phyloP scores from a whole-genome alignment of 2,888 invertebrate species.

The Bedellia somnulentella region DNA sequence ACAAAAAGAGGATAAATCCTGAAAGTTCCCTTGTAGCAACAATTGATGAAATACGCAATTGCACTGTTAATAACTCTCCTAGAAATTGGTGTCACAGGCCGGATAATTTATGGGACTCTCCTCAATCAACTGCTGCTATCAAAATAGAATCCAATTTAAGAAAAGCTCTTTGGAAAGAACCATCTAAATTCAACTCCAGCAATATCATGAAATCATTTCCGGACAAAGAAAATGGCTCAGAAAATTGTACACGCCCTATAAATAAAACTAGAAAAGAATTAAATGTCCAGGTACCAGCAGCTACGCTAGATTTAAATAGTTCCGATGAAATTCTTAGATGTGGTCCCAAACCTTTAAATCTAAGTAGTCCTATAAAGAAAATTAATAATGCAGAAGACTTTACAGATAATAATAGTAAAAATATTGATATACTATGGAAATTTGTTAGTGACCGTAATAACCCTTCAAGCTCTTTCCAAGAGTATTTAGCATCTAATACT shows the following conservation, averaged over 20 bases:
- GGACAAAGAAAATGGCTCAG: constrained; percentile 39
- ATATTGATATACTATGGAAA: constrained; percentile 47
- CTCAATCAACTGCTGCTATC: constrained; percentile 26
- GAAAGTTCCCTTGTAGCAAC: constrained; percentile 65
- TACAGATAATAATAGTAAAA: constrained; percentile 38
- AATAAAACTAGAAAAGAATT: constrained; percentile 23
- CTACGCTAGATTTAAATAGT: constrained; percentile 14
- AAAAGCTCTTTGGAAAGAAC: constrained; percentile 50
- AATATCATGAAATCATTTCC: constrained; percentile 43
- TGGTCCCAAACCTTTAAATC: constrained; percentile 23
- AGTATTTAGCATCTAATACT: constrained; percentile 32
- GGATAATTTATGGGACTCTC: constrained; percentile 50
- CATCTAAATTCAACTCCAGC: constrained; percentile 39
- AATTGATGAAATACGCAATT: constrained; percentile 64
- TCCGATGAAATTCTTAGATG: constrained; percentile 25
- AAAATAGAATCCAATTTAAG: constrained; percentile 36
- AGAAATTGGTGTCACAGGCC: constrained; percentile 57
- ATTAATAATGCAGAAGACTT: constrained; percentile 24
- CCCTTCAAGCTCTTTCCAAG: constrained; percentile 23
- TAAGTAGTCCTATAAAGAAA: constrained; percentile 22
- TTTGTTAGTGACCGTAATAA: constrained; percentile 39
- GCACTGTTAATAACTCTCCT: constrained; percentile 58
- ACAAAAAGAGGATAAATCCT: constrained; percentile 44
- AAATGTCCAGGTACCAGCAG: constrained; percentile 15
- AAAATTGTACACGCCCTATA: constrained; percentile 24